Conservation (phyloP, 2,888 invertebrate genomes). For the Schizaphis graminum region DNA sequence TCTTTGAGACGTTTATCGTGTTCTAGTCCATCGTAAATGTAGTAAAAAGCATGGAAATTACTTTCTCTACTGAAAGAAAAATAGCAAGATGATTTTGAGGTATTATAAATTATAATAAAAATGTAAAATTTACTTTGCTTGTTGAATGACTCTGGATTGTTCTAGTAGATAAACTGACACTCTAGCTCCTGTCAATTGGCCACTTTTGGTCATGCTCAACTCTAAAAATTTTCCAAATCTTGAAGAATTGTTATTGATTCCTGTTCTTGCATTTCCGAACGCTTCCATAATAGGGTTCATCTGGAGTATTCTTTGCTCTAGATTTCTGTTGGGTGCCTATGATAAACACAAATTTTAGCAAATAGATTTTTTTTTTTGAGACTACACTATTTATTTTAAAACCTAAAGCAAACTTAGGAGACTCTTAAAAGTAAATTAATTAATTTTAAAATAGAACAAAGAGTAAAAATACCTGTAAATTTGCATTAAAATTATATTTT, state of each 20-base stretch:
- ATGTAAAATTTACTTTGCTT: slow-evolving; percentile 77
- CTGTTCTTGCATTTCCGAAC: slow-evolving; percentile 86
- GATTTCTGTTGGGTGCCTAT: slow-evolving; percentile 81
- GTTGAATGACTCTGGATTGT: slow-evolving; percentile 83
- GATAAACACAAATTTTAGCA: background rate
- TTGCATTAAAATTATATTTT: background rate
- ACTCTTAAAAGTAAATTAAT: background rate
- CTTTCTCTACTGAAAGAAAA: slow-evolving; percentile 78
- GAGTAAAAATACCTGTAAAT: background rate
- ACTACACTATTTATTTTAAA: background rate
- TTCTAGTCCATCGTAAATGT: slow-evolving; percentile 83
- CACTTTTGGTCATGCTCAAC: slow-evolving; percentile 81
- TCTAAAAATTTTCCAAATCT: slow-evolving; percentile 87
- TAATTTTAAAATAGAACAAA: background rate
- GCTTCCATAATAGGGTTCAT: slow-evolving; percentile 89
- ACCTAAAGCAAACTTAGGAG: background rate
- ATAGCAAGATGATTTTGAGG: slow-evolving; percentile 28
- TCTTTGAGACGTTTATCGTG: slow-evolving; percentile 78
- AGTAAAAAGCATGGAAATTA: slow-evolving; percentile 87
- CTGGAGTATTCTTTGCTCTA: slow-evolving; percentile 84
- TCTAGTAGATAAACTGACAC: slow-evolving; percentile 85
- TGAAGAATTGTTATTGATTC: slow-evolving; percentile 86
- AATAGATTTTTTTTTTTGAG: background rate
- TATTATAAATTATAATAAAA: slow-evolving; percentile 12
- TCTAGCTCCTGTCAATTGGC: slow-evolving; percentile 83